phyloP scores from a whole-genome alignment of 2,888 invertebrate genomes.

The Laspeyria flexula region DNA sequence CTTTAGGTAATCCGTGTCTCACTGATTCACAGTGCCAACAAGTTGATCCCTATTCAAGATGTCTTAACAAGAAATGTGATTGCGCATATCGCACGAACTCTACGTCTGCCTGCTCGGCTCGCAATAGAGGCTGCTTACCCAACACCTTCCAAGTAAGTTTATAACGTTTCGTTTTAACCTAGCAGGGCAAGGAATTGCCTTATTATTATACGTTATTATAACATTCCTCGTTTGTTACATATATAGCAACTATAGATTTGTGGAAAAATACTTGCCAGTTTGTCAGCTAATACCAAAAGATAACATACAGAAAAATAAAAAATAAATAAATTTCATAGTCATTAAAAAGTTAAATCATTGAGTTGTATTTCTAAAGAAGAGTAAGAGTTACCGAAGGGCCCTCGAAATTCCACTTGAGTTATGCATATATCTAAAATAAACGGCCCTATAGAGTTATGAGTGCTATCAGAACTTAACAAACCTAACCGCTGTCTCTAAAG shows the following conservation, averaged over 20 bases:
- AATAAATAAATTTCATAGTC: no score
- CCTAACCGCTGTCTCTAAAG: no score
- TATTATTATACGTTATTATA: constrained; percentile 8
- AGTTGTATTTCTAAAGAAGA: no score
- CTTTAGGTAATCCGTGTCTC: constrained; percentile 91
- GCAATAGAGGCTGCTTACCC: constrained; percentile 91
- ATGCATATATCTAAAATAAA: no score
- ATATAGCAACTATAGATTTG: neutral
- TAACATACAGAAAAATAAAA: no score
- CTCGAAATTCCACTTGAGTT: no score
- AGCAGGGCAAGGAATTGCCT: constrained; percentile 11
- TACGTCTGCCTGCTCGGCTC: constrained; percentile 89
- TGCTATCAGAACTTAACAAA: no score
- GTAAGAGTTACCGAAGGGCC: no score
- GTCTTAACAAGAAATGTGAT: constrained; percentile 91
- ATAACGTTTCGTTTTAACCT: constrained; percentile 28
- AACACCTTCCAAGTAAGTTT: constrained; percentile 93
- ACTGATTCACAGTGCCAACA: constrained; percentile 92
- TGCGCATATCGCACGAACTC: constrained; percentile 88
- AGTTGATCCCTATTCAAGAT: constrained; percentile 92
- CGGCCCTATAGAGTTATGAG: no score
- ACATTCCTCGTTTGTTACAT: neutral
- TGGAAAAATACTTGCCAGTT: neutral
- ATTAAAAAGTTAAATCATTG: no score
- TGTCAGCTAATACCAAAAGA: neutral